Evolutionary conservation across 2,113 vertebrate species (phyloP), one percentile per base, ranked within the genome.

Genomic region (Caretta caretta): DNA sequence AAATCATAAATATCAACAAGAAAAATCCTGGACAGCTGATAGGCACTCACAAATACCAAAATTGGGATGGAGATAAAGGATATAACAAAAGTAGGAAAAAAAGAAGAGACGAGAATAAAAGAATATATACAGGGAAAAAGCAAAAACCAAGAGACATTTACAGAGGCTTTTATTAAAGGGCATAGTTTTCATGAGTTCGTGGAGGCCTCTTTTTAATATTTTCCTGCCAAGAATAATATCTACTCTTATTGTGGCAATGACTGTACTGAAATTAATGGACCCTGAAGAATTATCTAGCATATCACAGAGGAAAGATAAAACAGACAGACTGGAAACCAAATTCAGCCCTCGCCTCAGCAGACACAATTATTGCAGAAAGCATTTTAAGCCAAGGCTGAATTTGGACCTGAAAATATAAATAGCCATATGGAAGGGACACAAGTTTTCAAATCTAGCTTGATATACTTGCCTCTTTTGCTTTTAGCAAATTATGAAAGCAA

Each of bases 191-290:
- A 84, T 38, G 0, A 84, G 84, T 76, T 35, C 1, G 49, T 0
- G 0, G 9, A 88, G 87, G 9, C 51, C 24, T 9, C 59, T 35
- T 89, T 84, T 22, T 75, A 83, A 57, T 25, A 3, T 8, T 27
- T 38, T 94, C 22, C 79, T 19, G 80, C 38, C 86, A 90, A 93
- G 95, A 93, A 25, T 46, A 46, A 76, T 24, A 25, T 27, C 22
- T 46, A 50, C 4, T 84, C 1, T 1, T 80, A 7, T 35, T 86
- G 20, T 14, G 80, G 11, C 29, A 88, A 49, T n/a, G 6, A 48
- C 87, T 72, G 80, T 4, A 62, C 0, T 72, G 53, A 16, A 84
- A 62, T 89, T 38, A 53, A 24, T 59, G 57, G 89, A 56, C 3
- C 12, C 42, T 72, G 29, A 46, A 78, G 25, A 78, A 7, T 78